phyloP scores from a whole-genome alignment of 2,888 invertebrate genomes.

The Cheilosia soror region DNA sequence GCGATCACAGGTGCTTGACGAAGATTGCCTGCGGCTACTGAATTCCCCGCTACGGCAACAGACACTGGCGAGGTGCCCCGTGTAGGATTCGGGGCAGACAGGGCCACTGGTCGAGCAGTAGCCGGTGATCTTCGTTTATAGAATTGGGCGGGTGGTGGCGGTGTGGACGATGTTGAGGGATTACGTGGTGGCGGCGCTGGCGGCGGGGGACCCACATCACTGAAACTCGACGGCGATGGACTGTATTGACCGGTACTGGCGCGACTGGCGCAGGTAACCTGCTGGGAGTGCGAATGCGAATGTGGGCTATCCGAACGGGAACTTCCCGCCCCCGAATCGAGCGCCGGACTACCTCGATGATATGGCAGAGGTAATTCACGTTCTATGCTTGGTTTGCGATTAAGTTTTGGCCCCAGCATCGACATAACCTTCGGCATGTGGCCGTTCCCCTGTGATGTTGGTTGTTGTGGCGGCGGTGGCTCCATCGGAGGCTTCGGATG shows the following conservation, averaged over 20 bases:
- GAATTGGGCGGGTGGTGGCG: conserved; percentile 88
- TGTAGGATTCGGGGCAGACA: conserved; percentile 86
- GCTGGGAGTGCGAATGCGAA: conserved; percentile 86
- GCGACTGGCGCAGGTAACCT: conserved; percentile 85
- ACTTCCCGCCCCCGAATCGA: conserved; percentile 94
- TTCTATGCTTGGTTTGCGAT: conserved; percentile 94
- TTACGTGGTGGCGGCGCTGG: conserved; percentile 88
- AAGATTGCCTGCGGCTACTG: conserved; percentile 79
- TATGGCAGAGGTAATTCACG: conserved; percentile 87
- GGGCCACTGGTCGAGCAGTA: conserved; percentile 85
- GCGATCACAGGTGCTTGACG: conserved; percentile 90
- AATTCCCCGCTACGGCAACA: conserved; percentile 80
- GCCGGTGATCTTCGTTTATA: conserved; percentile 91
- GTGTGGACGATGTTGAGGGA: conserved; percentile 87
- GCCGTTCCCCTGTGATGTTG: conserved; percentile 81
- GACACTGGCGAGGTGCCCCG: conserved; percentile 91
- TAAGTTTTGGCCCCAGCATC: conserved; percentile 89
- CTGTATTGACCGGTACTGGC: conserved; percentile 84
- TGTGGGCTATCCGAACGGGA: conserved; percentile 95
- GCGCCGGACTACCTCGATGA: conserved; percentile 92
- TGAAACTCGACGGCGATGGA: conserved; percentile 86
- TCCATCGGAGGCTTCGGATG: conserved; percentile 82
- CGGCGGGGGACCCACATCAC: conserved; percentile 88
- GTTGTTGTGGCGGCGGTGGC: conserved; percentile 80
- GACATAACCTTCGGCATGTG: conserved; percentile 84